Conservation (phyloP, 2,113 vertebrate genomes). For the Triplophysa siluroides region DNA sequence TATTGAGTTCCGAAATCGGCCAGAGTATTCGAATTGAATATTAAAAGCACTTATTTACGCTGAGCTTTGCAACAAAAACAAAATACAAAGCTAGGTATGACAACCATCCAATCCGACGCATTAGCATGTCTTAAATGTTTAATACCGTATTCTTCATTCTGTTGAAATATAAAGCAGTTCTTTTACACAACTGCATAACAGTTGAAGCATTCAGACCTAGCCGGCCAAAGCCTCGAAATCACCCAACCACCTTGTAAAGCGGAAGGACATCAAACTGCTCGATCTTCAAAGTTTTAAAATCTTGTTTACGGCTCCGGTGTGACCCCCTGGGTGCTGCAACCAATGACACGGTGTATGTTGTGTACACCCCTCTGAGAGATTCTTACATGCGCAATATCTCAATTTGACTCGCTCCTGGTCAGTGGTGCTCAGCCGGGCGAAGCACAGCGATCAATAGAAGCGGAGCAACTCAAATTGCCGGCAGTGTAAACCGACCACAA, state of each 20-base stretch:
- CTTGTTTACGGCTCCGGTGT: conserved; percentile 5
- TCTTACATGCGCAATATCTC: conserved; percentile 55
- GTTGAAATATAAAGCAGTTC: neutral
- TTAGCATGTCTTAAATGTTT: neutral
- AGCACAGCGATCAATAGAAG: conserved; percentile 65
- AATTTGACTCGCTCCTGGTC: conserved; percentile 56
- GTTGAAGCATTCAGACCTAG: neutral
- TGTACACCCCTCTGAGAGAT: conserved; percentile 45
- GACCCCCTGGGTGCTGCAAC: neutral
- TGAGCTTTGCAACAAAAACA: conserved; percentile 25
- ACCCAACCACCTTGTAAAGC: conserved; percentile 17
- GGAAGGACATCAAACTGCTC: conserved; percentile 28
- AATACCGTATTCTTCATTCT: neutral
- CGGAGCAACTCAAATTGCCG: conserved; percentile 61
- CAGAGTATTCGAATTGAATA: conserved; percentile 56
- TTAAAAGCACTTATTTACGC: conserved; percentile 40
- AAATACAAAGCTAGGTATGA: conserved; percentile 19
- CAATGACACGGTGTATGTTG: conserved; percentile 13
- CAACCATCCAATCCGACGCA: conserved; percentile 11
- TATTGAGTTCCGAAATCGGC: conserved; percentile 64
- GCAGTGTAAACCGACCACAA: conserved; percentile 63
- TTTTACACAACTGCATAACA: no score
- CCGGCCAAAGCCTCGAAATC: neutral
- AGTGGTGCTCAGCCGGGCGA: conserved; percentile 60
- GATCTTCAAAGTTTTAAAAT: conserved; percentile 25